Evolutionary conservation across 1,140 invertebrate genomes (phyloP).

Genomic region (Tetramorium parvispinum): DNA sequence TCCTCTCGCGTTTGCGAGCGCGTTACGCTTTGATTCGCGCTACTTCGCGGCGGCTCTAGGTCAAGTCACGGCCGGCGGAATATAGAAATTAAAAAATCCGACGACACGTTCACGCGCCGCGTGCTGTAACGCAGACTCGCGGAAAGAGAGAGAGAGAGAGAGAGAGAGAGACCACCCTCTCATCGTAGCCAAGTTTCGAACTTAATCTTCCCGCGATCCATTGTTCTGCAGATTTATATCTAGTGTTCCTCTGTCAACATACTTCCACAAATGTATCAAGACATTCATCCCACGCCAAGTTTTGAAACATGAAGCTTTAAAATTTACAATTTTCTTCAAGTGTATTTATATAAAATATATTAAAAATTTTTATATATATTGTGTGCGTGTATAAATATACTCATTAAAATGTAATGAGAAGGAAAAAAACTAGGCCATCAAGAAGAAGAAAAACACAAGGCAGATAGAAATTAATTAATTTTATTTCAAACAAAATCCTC

Average conservation of each 20-base stretch:
- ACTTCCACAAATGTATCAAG: neutral
- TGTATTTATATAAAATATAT: neutral
- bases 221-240: neutral
- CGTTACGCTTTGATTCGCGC: conserved; percentile 25
- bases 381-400: neutral
- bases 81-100: conserved; percentile 4
- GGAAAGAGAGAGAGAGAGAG: neutral
- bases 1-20: conserved; percentile 21
- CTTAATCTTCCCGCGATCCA: neutral
- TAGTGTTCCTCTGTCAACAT: neutral
- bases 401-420: neutral
- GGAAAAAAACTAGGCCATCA: neutral
- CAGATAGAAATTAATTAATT: neutral
- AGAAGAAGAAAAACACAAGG: neutral
- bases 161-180: neutral
- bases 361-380: neutral
- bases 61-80: neutral
- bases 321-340: neutral
- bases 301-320: neutral
- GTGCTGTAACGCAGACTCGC: neutral
- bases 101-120: neutral
- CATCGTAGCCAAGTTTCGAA: neutral
- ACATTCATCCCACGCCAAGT: neutral
- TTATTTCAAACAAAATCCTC: neutral
- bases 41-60: neutral